Conservation (phyloP, 2,797 vertebrate species). For the Manis pentadactyla region DNA sequence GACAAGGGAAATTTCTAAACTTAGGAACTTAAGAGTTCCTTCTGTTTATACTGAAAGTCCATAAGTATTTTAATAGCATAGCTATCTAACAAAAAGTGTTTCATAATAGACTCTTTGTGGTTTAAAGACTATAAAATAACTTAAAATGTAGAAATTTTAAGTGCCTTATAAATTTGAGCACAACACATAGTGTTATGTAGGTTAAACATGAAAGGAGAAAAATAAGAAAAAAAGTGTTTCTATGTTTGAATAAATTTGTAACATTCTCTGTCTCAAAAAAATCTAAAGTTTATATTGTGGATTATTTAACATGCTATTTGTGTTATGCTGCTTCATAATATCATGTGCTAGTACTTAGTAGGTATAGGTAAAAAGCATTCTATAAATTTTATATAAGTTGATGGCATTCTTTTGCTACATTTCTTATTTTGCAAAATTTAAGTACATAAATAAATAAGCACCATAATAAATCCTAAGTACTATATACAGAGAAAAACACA, state of each 20-base stretch:
- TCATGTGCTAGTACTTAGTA: not conserved
- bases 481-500: constrained; percentile 57
- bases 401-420: not conserved
- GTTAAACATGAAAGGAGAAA: not conserved
- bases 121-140: not conserved
- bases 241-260: not conserved
- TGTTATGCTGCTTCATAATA: not conserved
- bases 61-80: not conserved
- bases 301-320: constrained; percentile 35
- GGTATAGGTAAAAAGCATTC: constrained; percentile 21
- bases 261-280: not conserved
- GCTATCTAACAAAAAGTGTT: not conserved
- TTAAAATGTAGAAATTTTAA: not conserved
- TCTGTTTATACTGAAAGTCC: not conserved
- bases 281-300: not conserved
- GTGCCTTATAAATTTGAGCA: not conserved
- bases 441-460: constrained; percentile 49
- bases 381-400: constrained; percentile 25
- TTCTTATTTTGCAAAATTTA: constrained; percentile 65
- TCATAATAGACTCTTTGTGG: not conserved
- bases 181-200: not conserved
- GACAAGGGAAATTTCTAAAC: constrained; percentile 61
- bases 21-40: not conserved
- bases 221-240: not conserved
- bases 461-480: constrained; percentile 59